Evolutionary conservation across 2,797 vertebrate genomes (phyloP), one percentile per base, ranked within the genome.

Genomic region (Lithobates sylvaticus): DNA sequence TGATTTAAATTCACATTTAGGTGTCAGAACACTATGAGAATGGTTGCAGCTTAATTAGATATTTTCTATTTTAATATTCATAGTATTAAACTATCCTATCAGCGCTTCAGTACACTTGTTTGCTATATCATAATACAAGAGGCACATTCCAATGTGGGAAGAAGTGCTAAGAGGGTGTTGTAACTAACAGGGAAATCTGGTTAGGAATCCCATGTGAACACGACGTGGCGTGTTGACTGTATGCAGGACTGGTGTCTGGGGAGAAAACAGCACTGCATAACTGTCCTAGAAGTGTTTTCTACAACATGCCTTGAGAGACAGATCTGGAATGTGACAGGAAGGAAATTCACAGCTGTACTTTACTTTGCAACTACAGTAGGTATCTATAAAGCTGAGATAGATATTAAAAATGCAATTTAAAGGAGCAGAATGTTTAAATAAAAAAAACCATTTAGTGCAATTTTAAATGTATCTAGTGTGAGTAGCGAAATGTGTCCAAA

Each of bases 161-260:
- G 77, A 50, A 21, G 65, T 67, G 76, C 50, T 50, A 27, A 36
- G 23, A 7, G 42, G 47, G 65, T 21, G 15, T 78, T 69, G 21
- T 34, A 78, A 54, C 34, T 47, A 50, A 70, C 65, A 70, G 42
- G n/a, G 3, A 42, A 36, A 71, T 44, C 79, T 71, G 68, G 13
- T 61, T 36, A 34, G 10, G 9, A 21, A 32, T 81, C 79, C 68
- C 79, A 72, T 71, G 68, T 71, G 78, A 71, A 32, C 44, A 16
- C 23, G 44, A 81, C n/a, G 68, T 10, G 12, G 32, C n/a, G 23
- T 61, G 68, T 54, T 71, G 27, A 71, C 54, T 44, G 15, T 72
- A 47, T 72, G 50, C 68, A 39, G 27, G 10, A 26, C 32, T 7
- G 50, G 13, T 81, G 44, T 36, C 79, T 58, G 68, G 32, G 78